Base-by-base conservation (phyloP, 2,797 vertebrate genomes). In the Acomys russatus region DNA sequence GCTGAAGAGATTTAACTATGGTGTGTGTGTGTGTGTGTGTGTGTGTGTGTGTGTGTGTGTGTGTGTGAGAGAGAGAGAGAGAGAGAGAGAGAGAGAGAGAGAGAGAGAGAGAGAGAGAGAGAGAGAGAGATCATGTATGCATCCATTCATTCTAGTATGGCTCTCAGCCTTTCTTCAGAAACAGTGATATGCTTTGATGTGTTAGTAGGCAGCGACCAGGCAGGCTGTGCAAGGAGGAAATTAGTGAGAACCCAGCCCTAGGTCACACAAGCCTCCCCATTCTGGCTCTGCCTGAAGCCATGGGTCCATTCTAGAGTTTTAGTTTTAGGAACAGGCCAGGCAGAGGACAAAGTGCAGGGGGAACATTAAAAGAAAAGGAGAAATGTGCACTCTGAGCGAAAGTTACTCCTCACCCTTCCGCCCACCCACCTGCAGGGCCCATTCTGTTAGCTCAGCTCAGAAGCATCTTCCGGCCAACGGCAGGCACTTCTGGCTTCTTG, bases 351-450 rank as follows among this genome's bases (percentile, higher is more conserved):
- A 61, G 63, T 88, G 91, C 59, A 59, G 30, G 51, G 89, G 80
- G 71, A 91, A 92, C 70, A 80, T 90, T 30, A 76, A 95, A 85
- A 94, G 70, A 84, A 76, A 88, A 93, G 54, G 56, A 94, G 83
- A 90, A 70, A 89, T 71, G 90, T 83, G 83, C 18, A 23, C 66
- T 63, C 80, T 49, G 44, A 93, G n/a, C 86, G 94, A 74, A 18
- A 80, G 73, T 95, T 96, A 90, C 90, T 90, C 79, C 88, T 68
- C 56, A 63, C 77, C 86, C 8, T 20, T 44, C 56, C 3, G 11
- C 35, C 44, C 49, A 11, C 35, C 44, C 49, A 23, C 74, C 23
- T 17, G 33, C 84, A 74, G 25, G 17, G 68, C 15, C 9, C 8
- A 0, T 82, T 79, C 68, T 54, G 51, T 90, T 51, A 49, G 1